Evolutionary conservation across 1,140 invertebrate species (phyloP).

Genomic region (Rhyzopertha dominica): DNA sequence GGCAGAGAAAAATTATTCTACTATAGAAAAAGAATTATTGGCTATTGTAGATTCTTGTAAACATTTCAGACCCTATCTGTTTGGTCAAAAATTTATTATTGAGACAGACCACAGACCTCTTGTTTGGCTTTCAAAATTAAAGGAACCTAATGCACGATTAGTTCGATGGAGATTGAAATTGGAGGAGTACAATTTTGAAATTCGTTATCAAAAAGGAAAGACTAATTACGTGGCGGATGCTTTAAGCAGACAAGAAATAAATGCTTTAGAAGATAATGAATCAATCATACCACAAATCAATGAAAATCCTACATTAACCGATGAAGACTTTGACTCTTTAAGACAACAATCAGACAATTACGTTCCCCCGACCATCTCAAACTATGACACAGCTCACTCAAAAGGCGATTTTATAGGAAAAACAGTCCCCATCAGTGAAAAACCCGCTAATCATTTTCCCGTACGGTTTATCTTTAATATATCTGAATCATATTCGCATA

Average conservation of each 20-base stretch:
- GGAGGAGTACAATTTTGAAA: conserved; percentile 37
- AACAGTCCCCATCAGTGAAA: too few relatives aligned
- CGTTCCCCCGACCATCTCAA: too few relatives aligned
- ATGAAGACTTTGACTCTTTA: too few relatives aligned
- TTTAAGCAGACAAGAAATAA: conserved; percentile 23
- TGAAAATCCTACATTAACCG: too few relatives aligned
- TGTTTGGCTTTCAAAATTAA: conserved; percentile 37
- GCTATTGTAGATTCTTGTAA: conserved; percentile 6
- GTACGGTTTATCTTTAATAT: too few relatives aligned
- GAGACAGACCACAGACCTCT: conserved; percentile 41
- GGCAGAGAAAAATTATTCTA: conserved; percentile 8
- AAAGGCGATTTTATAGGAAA: too few relatives aligned
- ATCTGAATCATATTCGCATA: too few relatives aligned
- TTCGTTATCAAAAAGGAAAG: conserved; percentile 28
- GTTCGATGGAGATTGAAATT: conserved; percentile 35
- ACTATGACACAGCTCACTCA: too few relatives aligned
- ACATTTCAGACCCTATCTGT: conserved; percentile 12
- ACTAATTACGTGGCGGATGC: conserved; percentile 29
- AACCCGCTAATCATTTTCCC: too few relatives aligned
- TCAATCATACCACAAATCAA: too few relatives aligned
- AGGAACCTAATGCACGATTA: conserved; percentile 38
- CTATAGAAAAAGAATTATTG: conserved; percentile 2
- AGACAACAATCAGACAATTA: too few relatives aligned
- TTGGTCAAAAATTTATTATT: conserved; percentile 27
- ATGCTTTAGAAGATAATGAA: conserved; percentile 3